These are phyloP conservation scores for Calycopis cecrops DNA, from an alignment of 1,140 invertebrate genomes.

Conservation along the genomic window DNA sequence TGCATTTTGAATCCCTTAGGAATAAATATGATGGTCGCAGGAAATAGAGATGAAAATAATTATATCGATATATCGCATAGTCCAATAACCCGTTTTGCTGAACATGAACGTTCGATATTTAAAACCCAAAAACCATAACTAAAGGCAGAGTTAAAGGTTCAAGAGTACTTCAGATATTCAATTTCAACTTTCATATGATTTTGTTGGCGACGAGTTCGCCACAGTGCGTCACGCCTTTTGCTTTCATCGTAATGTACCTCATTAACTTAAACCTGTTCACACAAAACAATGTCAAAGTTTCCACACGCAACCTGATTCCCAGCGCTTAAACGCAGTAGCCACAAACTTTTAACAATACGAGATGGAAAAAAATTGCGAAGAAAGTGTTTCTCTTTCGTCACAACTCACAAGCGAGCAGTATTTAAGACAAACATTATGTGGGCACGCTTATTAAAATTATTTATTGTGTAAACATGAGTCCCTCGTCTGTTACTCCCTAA, in stretches of 20 bases:
- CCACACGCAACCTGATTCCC: slow-evolving; percentile 48
- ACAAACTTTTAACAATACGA: slow-evolving; percentile 23
- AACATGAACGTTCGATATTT: too few relatives aligned
- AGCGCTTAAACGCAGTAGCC: slow-evolving; percentile 24
- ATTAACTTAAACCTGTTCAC: slow-evolving; percentile 57
- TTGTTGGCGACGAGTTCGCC: slow-evolving; percentile 26
- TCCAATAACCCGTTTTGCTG: too few relatives aligned
- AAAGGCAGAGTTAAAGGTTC: not conserved
- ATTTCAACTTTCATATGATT: slow-evolving; percentile 55
- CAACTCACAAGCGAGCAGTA: slow-evolving; percentile 8
- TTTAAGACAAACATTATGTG: slow-evolving; percentile 46
- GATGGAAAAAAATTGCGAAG: slow-evolving; percentile 13
- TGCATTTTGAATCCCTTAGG: too few relatives aligned
- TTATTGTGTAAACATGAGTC: slow-evolving; percentile 49
- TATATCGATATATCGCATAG: too few relatives aligned
- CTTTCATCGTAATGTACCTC: slow-evolving; percentile 59
- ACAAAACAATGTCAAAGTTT: slow-evolving; percentile 44
- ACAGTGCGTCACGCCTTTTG: slow-evolving; percentile 37
- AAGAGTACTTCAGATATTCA: slow-evolving; percentile 51
- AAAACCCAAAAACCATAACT: slow-evolving; percentile 33
- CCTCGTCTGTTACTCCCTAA: slow-evolving; percentile 36
- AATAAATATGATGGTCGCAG: too few relatives aligned
- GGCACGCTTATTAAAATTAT: slow-evolving; percentile 59
- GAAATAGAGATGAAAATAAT: too few relatives aligned
- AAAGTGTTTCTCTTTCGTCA: slow-evolving; percentile 21